These are phyloP conservation scores for Stegastes partitus DNA, from an alignment of 2,113 vertebrate genomes.

Conservation along the genomic window DNA sequence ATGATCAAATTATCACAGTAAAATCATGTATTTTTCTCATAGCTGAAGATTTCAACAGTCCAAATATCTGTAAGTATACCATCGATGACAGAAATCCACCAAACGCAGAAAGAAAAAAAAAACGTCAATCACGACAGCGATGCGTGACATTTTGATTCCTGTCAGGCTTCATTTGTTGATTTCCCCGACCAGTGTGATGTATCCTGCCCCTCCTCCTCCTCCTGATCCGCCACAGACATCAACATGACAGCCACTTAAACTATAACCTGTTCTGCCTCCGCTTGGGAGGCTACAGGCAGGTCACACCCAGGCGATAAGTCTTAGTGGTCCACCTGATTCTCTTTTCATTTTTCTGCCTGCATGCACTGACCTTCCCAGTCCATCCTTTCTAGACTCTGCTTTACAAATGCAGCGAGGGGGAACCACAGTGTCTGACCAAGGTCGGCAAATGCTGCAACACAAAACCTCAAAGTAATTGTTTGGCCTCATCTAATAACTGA, in stretches of 20 bases:
- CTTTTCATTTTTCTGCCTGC: conserved; percentile 73
- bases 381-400: conserved; percentile 49
- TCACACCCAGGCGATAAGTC: conserved; percentile 71
- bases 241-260: conserved; percentile 69
- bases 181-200: neutral
- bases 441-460: conserved; percentile 25
- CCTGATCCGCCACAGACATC: conserved; percentile 35
- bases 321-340: conserved; percentile 61
- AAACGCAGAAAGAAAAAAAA: neutral
- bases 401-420: conserved; percentile 43
- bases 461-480: conserved; percentile 12
- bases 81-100: neutral
- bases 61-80: neutral
- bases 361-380: conserved; percentile 72
- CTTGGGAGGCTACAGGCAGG: conserved; percentile 44
- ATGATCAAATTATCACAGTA: neutral
- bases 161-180: conserved; percentile 32
- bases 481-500: conserved; percentile 22
- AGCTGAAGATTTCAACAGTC: conserved; percentile 3
- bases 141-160: conserved; percentile 28
- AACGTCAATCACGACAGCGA: neutral
- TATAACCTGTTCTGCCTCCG: conserved; percentile 58
- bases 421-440: conserved; percentile 30
- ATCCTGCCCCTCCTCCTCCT: conserved; percentile 15
- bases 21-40: neutral